Conservation (phyloP, 1,140 invertebrate genomes). For the Cotesia glomerata region DNA sequence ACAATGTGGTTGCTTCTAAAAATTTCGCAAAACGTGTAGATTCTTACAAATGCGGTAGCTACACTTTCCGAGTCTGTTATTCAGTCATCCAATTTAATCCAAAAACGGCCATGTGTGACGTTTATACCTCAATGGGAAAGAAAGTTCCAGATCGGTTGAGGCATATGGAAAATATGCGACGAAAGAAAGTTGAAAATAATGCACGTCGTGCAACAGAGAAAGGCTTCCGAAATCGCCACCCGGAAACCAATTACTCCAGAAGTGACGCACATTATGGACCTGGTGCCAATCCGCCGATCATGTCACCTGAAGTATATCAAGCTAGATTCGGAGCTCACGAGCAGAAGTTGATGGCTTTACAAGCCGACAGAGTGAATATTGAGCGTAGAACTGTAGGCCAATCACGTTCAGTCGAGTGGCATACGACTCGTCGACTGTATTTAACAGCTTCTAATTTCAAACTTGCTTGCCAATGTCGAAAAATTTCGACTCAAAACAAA, state of each 20-base stretch:
- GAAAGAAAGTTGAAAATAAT: neutral
- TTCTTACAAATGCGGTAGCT: neutral
- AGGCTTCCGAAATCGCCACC: neutral
- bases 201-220: neutral
- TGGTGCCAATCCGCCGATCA: neutral
- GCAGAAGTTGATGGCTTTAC: neutral
- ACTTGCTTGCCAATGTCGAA: slow-evolving; percentile 38
- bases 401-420: slow-evolving; percentile 30
- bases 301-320: neutral
- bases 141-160: neutral
- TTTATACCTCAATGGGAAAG: neutral
- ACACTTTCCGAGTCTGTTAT: neutral
- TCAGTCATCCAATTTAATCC: neutral
- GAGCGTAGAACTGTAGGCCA: neutral
- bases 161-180: neutral
- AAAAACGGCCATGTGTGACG: neutral
- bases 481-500: slow-evolving; percentile 30
- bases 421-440: slow-evolving; percentile 37
- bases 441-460: slow-evolving; percentile 53
- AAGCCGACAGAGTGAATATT: neutral
- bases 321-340: neutral
- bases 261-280: neutral
- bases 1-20: neutral
- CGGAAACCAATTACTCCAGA: neutral
- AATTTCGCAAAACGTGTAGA: neutral